phyloP scores from a whole-genome alignment of 2,888 invertebrate species.

The Tineola bisselliella region DNA sequence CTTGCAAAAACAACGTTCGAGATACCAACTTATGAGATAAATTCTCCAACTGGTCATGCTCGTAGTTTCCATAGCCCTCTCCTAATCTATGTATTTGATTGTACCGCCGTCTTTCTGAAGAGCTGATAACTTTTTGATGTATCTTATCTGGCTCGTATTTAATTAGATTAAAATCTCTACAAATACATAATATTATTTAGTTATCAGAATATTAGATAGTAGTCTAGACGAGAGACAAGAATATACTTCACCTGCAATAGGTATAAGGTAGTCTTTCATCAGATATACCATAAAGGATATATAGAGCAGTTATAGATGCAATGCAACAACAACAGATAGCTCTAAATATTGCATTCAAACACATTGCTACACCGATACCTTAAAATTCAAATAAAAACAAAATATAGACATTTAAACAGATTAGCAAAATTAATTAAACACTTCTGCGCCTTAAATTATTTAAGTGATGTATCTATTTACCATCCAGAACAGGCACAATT shows the following conservation, averaged over 20 bases:
- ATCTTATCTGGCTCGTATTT: background rate
- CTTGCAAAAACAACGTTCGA: too few relatives aligned
- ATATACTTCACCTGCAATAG: slow-evolving; percentile 40
- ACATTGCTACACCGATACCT: slow-evolving; percentile 57
- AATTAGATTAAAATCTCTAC: background rate
- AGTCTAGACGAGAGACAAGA: too few relatives aligned
- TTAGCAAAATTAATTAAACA: too few relatives aligned
- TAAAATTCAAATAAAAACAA: background rate
- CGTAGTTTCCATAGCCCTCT: too few relatives aligned
- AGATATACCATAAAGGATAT: slow-evolving; percentile 35
- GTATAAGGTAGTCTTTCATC: slow-evolving; percentile 45
- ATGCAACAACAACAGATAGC: slow-evolving; percentile 42
- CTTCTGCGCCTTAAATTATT: too few relatives aligned
- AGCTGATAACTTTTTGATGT: background rate
- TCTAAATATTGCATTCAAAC: slow-evolving; percentile 47
- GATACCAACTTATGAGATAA: too few relatives aligned
- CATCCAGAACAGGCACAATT: slow-evolving; percentile 48
- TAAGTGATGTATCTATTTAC: slow-evolving; percentile 29
- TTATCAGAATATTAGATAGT: too few relatives aligned
- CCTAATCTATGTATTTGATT: too few relatives aligned
- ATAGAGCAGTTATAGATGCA: slow-evolving; percentile 42
- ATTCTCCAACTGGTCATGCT: too few relatives aligned
- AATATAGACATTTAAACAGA: too few relatives aligned
- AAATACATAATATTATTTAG: background rate
- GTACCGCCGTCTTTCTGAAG: too few relatives aligned